Conservation (phyloP, 2,888 invertebrate genomes). For the Nomada ferruginata region DNA sequence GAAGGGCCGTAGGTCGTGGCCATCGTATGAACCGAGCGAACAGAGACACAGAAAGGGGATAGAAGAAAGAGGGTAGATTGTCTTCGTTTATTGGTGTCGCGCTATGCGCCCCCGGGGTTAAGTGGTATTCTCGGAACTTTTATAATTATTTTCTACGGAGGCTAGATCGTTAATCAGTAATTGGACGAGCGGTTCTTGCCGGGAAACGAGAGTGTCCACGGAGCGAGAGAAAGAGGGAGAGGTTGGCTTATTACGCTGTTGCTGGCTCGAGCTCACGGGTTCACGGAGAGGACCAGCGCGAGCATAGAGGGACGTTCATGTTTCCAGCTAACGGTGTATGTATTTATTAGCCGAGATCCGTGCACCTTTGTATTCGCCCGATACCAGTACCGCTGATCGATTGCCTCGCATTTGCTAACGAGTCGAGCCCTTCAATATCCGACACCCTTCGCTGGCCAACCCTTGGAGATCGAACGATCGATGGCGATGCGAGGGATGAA, state of each 20-base stretch:
- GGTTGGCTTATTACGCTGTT: slow-evolving; percentile 64
- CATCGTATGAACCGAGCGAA: slow-evolving; percentile 7
- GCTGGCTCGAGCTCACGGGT: slow-evolving; percentile 37
- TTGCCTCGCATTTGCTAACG: slow-evolving; percentile 27
- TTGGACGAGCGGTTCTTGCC: slow-evolving; percentile 71
- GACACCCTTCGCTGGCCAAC: background rate
- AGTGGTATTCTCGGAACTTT: slow-evolving; percentile 81
- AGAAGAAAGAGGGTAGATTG: background rate
- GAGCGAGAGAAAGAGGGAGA: slow-evolving; percentile 12
- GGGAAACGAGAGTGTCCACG: slow-evolving; percentile 66
- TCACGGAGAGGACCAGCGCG: slow-evolving; percentile 31
- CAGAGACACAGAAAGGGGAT: no score
- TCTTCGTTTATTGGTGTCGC: slow-evolving; percentile 57
- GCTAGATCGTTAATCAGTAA: slow-evolving; percentile 76
- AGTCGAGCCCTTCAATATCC: background rate
- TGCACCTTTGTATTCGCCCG: slow-evolving; percentile 26
- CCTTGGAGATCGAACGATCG: background rate
- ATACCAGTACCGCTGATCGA: slow-evolving; percentile 28
- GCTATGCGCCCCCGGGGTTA: slow-evolving; percentile 79
- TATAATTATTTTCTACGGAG: slow-evolving; percentile 73
- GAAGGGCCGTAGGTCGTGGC: slow-evolving; percentile 59
- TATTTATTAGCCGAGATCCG: slow-evolving; percentile 47
- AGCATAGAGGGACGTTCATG: slow-evolving; percentile 51
- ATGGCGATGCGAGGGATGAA: background rate
- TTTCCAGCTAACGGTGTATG: slow-evolving; percentile 62